Evolutionary conservation across 1,140 invertebrate species (phyloP).

Genomic region (Gryon sp.): DNA sequence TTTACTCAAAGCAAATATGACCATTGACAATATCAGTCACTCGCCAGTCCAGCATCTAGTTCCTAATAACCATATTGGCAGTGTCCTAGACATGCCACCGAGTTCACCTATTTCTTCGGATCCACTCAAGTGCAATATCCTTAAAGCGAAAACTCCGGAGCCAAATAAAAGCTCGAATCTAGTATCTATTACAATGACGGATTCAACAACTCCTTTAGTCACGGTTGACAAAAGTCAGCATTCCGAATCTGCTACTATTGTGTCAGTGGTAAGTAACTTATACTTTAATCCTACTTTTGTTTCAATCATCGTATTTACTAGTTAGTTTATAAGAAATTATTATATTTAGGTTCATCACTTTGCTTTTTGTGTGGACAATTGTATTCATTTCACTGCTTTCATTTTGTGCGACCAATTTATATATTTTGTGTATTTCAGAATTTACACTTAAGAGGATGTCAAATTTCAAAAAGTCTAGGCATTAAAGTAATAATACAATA

Average conservation of each 20-base stretch:
- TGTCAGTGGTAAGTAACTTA: slow-evolving; percentile 84
- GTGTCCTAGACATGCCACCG: slow-evolving; percentile 75
- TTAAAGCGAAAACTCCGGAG: slow-evolving; percentile 84
- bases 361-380: no score
- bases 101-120: slow-evolving; percentile 87
- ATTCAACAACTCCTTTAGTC: slow-evolving; percentile 72
- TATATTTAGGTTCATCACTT: no score
- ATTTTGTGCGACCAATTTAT: no score
- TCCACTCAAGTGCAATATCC: slow-evolving; percentile 96
- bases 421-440: no score
- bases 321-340: slow-evolving; percentile 35
- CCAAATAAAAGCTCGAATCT: slow-evolving; percentile 76
- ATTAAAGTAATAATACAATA: no score
- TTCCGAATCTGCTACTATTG: slow-evolving; percentile 84
- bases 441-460: no score
- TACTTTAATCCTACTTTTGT: neutral
- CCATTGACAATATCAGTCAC: slow-evolving; percentile 78
- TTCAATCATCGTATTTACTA: neutral
- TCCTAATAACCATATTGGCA: slow-evolving; percentile 77
- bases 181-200: slow-evolving; percentile 74
- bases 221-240: slow-evolving; percentile 73
- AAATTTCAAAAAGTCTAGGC: no score
- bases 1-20: slow-evolving; percentile 70
- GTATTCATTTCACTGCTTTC: no score
- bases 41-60: slow-evolving; percentile 79